phyloP scores from a whole-genome alignment of 2,888 invertebrate genomes.

The Microctonus aethiopoides region DNA sequence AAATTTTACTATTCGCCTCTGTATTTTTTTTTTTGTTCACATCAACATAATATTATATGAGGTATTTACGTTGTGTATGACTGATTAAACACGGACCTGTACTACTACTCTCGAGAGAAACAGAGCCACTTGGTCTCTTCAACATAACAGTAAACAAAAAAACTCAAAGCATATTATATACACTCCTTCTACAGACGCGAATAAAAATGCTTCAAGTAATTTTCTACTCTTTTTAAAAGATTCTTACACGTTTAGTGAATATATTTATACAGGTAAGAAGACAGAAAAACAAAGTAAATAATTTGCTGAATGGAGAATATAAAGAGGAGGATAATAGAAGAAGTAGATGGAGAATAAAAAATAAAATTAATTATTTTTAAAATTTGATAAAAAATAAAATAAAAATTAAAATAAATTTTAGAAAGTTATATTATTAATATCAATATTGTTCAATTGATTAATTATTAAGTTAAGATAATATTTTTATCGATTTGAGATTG shows the following conservation, averaged over 20 bases:
- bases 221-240: conserved; percentile 24
- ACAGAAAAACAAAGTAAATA: not conserved
- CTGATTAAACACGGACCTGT: not conserved
- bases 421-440: no score
- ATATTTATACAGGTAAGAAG: not conserved
- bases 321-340: conserved; percentile 11
- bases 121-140: not conserved
- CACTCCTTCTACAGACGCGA: not conserved
- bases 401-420: no score
- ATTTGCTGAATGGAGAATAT: not conserved
- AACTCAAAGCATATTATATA: not conserved
- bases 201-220: conserved; percentile 10
- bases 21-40: no score
- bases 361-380: no score
- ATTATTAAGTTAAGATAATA: no score
- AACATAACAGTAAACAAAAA: not conserved
- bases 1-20: no score
- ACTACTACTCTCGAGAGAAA: not conserved
- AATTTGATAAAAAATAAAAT: no score
- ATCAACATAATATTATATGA: no score
- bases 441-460: no score
- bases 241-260: not conserved
- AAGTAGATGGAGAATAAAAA: conserved; percentile 7
- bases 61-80: not conserved
- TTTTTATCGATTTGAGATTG: no score